Conservation (phyloP, 1,140 invertebrate genomes). For the Platyura marginata region DNA sequence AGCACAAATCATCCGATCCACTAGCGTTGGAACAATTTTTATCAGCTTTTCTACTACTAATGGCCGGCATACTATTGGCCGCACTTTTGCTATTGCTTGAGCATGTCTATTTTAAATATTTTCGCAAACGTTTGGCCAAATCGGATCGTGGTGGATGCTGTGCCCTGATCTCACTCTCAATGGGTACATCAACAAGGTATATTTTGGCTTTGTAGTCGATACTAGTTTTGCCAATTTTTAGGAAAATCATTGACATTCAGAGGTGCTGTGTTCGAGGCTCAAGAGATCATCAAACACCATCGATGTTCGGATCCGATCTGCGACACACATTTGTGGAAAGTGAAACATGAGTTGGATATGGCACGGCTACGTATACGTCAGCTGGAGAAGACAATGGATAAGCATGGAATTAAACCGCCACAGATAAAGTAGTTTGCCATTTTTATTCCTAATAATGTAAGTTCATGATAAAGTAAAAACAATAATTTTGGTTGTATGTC, state of each 20-base stretch:
- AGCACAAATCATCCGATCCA: constrained; percentile 77
- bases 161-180: constrained; percentile 70
- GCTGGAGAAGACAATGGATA: constrained; percentile 64
- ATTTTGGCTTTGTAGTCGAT: constrained; percentile 2
- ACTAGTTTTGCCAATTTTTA: constrained; percentile 31
- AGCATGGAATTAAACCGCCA: constrained; percentile 56
- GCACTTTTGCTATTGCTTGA: constrained; percentile 73
- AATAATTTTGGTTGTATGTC: too few relatives aligned
- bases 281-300: constrained; percentile 32
- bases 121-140: constrained; percentile 70
- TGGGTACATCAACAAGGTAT: constrained; percentile 27
- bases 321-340: constrained; percentile 72
- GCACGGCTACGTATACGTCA: constrained; percentile 64
- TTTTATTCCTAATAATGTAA: not conserved
- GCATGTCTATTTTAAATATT: constrained; percentile 85
- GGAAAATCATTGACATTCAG: constrained; percentile 73
- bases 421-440: constrained; percentile 33
- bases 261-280: constrained; percentile 72
- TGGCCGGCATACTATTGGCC: constrained; percentile 79
- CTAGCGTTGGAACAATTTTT: constrained; percentile 93
- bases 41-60: constrained; percentile 87
- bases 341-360: constrained; percentile 72
- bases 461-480: not conserved
- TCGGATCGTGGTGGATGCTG: constrained; percentile 77
- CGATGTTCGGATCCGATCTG: constrained; percentile 64